Base-by-base conservation (phyloP, 2,888 invertebrate species). In the Drosophila macrospina region DNA sequence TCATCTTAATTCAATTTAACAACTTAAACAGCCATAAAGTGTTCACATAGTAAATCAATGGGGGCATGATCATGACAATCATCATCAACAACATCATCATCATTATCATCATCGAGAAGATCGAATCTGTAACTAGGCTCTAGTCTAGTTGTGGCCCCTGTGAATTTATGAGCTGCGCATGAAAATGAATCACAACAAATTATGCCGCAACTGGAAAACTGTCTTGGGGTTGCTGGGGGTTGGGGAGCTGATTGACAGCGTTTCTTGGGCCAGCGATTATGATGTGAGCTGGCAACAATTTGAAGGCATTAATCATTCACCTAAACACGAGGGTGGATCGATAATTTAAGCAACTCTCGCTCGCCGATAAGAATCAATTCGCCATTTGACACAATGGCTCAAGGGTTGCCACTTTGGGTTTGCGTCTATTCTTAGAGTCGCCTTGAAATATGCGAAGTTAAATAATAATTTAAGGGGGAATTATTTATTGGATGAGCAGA, bases 1-100 rank as follows among this genome's bases (percentile, higher is more conserved):
- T 88, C 90, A 87, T 89, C 89, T 89, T 89, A 89, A 89, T 89
- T 89, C 89, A 89, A 89, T 89, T 89, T 89, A 89, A 89, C 89
- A 89, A 89, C 89, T 90, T 90, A 90, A 89, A 88, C 89, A 89
- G 82, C 90, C 84, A 87, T 89, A 90, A 89, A 89, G 89, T 88
- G 89, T 89, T 89, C 89, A 89, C 89, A 90, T 90, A 76, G 89
- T 89, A 89, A 90, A 89, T 90, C 90, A 89, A 86, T 73, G 71
- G 50, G 66, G 42, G 76, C 45, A 8, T 34, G 28, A 67, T 65
- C 71, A 72, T 55, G 64, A 55, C 56, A 51, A 62, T 71, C 66
- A 54, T n/a, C 41, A 51, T 37, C 13, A 61, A 26, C 61, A 66
- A 64, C 56, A 52, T 59, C 57, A 61, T 50, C 57, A 56, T 48